Evolutionary conservation across 2,113 vertebrate genomes (phyloP).

Genomic region (Ramphastos sulfuratus): DNA sequence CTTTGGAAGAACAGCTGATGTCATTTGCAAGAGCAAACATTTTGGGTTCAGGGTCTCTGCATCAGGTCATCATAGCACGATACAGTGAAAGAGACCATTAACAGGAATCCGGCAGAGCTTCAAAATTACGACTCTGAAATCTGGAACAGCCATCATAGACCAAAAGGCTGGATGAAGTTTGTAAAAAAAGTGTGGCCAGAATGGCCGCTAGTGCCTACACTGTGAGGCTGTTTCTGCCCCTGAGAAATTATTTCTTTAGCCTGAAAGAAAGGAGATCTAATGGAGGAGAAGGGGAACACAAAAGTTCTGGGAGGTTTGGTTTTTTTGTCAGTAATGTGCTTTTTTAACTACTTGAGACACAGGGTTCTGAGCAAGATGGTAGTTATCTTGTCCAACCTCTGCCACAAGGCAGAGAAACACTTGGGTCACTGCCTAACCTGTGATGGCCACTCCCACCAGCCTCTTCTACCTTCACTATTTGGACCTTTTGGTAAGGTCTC

Average conservation of each 20-base stretch:
- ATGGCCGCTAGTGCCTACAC: neutral
- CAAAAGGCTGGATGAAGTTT: neutral
- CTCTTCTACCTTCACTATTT: neutral
- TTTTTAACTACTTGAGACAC: neutral
- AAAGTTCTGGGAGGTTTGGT: neutral
- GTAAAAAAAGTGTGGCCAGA: neutral
- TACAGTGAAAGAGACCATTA: neutral
- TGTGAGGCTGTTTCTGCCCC: neutral
- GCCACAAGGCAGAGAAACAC: neutral
- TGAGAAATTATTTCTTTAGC: neutral
- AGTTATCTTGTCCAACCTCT: neutral
- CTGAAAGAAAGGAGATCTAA: neutral
- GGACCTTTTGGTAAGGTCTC: neutral
- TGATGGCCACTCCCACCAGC: neutral
- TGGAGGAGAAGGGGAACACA: rapidly evolving
- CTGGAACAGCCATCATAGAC: neutral
- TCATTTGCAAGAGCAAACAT: neutral
- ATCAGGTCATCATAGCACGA: neutral
- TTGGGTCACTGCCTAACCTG: neutral
- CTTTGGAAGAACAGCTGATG: neutral
- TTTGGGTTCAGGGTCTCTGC: neutral
- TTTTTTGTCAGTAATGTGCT: neutral
- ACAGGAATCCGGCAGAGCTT: neutral
- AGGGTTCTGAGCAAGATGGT: neutral
- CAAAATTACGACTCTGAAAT: neutral